Percentiles rank a stretch among this genome's conserved stretches.
Conservation (phyloP, 1,140 invertebrate genomes). For the Drosophila ercepeae region DNA sequence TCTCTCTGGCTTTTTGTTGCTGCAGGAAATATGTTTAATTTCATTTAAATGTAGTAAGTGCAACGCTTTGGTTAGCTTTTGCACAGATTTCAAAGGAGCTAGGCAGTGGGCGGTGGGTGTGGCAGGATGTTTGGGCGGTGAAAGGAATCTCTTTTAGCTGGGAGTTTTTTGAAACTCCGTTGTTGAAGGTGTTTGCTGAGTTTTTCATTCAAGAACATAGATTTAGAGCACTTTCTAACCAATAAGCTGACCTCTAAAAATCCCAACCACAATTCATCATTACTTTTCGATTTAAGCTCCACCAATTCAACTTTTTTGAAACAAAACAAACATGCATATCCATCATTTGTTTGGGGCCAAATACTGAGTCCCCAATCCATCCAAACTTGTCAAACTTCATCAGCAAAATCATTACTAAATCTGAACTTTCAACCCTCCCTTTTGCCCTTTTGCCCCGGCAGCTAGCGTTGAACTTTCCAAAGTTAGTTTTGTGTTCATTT, state of each 20-base stretch:
- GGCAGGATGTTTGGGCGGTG: not conserved
- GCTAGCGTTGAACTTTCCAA: constrained; percentile 31
- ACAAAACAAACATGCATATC: constrained; percentile 3
- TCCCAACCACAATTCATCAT: not conserved
- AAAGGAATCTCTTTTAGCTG: constrained; percentile 17
- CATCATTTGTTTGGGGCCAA: constrained; percentile 16
- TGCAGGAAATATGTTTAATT: constrained; percentile 81
- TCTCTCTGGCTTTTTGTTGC: constrained; percentile 57
- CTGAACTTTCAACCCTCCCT: constrained; percentile 10
- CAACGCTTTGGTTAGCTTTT: constrained; percentile 75
- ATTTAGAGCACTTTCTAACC: too few species aligned
- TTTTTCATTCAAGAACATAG: too few species aligned
- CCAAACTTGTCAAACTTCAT: constrained; percentile 41
- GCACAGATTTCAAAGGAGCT: constrained; percentile 10
- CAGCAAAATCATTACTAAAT: constrained; percentile 45
- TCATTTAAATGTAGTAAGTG: constrained; percentile 80
- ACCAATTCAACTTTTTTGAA: not conserved
- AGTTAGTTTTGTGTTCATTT: constrained; percentile 26
- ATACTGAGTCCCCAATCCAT: constrained; percentile 5
- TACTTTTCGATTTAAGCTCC: not conserved
- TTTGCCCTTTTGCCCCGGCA: not conserved
- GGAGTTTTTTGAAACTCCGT: too few species aligned
- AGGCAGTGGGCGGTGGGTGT: not conserved
- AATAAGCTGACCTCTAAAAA: not conserved
- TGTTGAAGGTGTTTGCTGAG: too few species aligned